Percentiles rank a stretch among this genome's conserved stretches.
phyloP scores from a whole-genome alignment of 2,797 vertebrate genomes.

The Epinephelus coioides region DNA sequence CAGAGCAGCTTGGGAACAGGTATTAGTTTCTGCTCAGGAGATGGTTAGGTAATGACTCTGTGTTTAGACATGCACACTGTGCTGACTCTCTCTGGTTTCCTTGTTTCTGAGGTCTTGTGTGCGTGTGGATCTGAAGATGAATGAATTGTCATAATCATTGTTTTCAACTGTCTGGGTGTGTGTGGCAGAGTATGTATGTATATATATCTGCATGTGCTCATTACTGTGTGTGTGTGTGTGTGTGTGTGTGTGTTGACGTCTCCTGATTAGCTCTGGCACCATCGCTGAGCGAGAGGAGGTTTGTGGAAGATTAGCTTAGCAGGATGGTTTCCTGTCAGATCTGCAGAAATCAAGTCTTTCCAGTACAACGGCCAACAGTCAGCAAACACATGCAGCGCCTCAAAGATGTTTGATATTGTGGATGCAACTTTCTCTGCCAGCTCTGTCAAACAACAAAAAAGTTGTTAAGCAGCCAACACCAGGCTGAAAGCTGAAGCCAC shows the following conservation, averaged over 20 bases:
- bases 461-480: neutral
- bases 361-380: slow-evolving; percentile 33
- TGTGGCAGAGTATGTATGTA: neutral
- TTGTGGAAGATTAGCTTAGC: slow-evolving; percentile 47
- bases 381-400: slow-evolving; percentile 32
- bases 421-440: slow-evolving; percentile 14
- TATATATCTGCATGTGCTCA: slow-evolving; percentile 13
- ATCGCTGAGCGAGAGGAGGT: slow-evolving; percentile 2
- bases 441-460: neutral
- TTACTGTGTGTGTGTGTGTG: slow-evolving; percentile 22
- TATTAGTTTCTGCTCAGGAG: slow-evolving; percentile 37
- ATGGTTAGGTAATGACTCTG: slow-evolving; percentile 6
- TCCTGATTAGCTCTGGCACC: slow-evolving; percentile 68
- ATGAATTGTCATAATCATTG: slow-evolving; percentile 36
- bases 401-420: slow-evolving; percentile 37
- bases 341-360: slow-evolving; percentile 51
- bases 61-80: slow-evolving; percentile 46
- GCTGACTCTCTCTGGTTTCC: slow-evolving; percentile 29
- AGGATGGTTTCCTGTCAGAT: slow-evolving; percentile 59
- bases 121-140: slow-evolving; percentile 23
- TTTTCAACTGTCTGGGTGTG: neutral
- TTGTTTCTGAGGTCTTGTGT: slow-evolving; percentile 9
- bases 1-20: slow-evolving; percentile 29
- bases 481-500: neutral
- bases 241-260: slow-evolving; percentile 40